These are phyloP conservation scores for Lichenostomus cassidix DNA, from an alignment of 2,113 vertebrate species.

Conservation along the genomic window DNA sequence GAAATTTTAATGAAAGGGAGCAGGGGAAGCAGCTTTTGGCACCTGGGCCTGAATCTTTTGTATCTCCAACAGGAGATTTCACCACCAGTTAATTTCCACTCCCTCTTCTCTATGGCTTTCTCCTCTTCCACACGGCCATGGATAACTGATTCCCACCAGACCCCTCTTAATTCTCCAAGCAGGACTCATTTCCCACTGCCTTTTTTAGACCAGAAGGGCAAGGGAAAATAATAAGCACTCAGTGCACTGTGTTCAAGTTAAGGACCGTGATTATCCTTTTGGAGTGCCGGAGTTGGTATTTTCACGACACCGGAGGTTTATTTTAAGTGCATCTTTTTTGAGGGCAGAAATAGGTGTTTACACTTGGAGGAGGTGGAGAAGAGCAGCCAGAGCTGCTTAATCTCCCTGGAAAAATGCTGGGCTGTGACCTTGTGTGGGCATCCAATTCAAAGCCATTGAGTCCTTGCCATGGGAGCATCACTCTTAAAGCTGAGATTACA, in stretches of 20 bases:
- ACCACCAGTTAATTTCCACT: neutral
- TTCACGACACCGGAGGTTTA: neutral
- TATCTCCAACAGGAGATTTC: neutral
- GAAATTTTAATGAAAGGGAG: neutral
- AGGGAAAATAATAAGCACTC: neutral
- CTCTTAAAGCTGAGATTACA: neutral
- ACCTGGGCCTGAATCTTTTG: neutral
- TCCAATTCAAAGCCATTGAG: neutral
- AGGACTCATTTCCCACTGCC: neutral
- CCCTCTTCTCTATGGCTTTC: neutral
- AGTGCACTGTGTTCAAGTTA: neutral
- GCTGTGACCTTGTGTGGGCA: neutral
- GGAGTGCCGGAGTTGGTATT: neutral
- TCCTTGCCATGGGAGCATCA: neutral
- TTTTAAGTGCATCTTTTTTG: neutral
- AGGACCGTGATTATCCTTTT: neutral
- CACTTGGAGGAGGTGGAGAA: neutral
- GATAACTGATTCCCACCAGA: neutral
- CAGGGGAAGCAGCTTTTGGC: neutral
- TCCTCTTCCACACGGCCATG: neutral
- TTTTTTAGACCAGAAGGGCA: neutral
- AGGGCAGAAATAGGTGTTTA: conserved; percentile 1
- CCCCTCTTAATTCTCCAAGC: neutral
- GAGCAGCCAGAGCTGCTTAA: neutral
- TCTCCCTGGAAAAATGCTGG: neutral